Base-by-base conservation (phyloP, 2,797 vertebrate species). In the Channa striata region DNA sequence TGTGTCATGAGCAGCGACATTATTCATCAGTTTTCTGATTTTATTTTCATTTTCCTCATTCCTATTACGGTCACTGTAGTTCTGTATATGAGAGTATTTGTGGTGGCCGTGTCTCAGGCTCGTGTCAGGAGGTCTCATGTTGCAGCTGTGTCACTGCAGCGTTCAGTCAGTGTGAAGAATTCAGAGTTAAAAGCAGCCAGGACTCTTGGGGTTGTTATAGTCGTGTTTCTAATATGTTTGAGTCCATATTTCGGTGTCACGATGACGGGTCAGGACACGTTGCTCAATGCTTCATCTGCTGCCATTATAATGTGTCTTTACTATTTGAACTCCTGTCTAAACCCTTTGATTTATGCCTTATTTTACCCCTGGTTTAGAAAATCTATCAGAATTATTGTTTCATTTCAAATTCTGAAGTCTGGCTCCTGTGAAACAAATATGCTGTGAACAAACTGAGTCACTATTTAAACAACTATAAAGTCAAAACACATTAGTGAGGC, bases 201-300 rank as follows among this genome's bases (percentile, higher is more conserved):
- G 10, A 0, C 49, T 21, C 54, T 70, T 0, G 54, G 49, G 4
- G 14, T 60, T 11, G 44, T 71, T 8, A n/a, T 77, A 1, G 13
- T 46, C 16, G 44, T 43, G 0, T 78, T 81, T 70, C 49, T 89
- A 6, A 3, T 71, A 1, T 60, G 49, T 13, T 72, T 49, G 14
- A 74, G 64, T 6, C 87, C 87, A 9, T 89, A 75, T 78, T 68
- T 71, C 36, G 46, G 59, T 11, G 48, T 53, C 14, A 20, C 50
- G 17, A 52, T 84, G 12, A 14, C 25, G 5, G 17, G 17, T 12
- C 19, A 64, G 11, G 14, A 47, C 12, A 52, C 13, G 4, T 2
- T 21, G 5, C 1, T 64, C 4, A 57, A 10, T 6, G 11, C 25
- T 1, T 42, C 42, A 13, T 43, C 59, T 20, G 13, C 25, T 11